Conservation (phyloP, 2,888 invertebrate species). For the Amiota communis region DNA sequence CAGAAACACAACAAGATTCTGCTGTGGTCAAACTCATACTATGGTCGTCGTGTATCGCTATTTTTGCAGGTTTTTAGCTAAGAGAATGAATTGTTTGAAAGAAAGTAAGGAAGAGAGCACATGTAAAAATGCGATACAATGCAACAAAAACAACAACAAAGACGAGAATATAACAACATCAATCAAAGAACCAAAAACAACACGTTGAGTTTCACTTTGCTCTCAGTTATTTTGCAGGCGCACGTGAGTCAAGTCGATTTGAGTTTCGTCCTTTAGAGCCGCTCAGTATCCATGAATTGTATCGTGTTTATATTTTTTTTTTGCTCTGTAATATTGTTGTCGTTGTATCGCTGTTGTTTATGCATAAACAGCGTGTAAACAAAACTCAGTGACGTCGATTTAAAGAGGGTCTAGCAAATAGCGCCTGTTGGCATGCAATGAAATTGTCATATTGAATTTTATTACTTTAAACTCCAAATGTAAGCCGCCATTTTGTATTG, state of each 20-base stretch:
- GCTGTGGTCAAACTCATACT: neutral
- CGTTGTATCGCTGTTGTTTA: constrained; percentile 50
- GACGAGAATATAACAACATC: constrained; percentile 25
- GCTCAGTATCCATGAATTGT: constrained; percentile 33
- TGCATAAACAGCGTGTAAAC: constrained; percentile 70
- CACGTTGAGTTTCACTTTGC: constrained; percentile 37
- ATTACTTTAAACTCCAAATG: neutral
- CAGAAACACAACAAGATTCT: constrained; percentile 42
- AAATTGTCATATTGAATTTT: neutral
- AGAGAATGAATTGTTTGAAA: constrained; percentile 38
- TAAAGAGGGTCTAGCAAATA: constrained; percentile 36
- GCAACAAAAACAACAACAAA: constrained; percentile 51
- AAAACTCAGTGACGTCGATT: constrained; percentile 66
- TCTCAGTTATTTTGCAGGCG: constrained; percentile 47
- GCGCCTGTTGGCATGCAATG: neutral
- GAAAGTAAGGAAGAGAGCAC: constrained; percentile 26
- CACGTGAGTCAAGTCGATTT: constrained; percentile 30
- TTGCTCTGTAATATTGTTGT: constrained; percentile 45
- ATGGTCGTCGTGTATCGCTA: constrained; percentile 60
- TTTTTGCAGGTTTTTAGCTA: constrained; percentile 39
- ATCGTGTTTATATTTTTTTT: constrained; percentile 55
- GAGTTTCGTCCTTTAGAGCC: constrained; percentile 25
- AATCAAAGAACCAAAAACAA: too few relatives aligned
- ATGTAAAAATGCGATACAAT: constrained; percentile 65
- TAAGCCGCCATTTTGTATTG: constrained; percentile 55